phyloP scores from a whole-genome alignment of 2,888 invertebrate genomes.

The Parasteatoda lunata region DNA sequence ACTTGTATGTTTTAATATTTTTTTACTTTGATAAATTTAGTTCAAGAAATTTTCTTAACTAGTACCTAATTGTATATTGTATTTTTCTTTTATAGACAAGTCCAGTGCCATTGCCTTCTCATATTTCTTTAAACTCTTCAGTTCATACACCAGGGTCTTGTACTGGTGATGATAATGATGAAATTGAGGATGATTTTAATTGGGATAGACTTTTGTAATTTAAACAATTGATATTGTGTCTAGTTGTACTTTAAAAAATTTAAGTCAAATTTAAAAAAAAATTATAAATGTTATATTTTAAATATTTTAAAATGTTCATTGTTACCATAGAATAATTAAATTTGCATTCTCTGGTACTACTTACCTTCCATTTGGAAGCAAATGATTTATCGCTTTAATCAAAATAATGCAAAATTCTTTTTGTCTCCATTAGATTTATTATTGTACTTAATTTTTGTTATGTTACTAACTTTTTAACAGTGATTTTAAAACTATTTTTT shows the following conservation, averaged over 20 bases:
- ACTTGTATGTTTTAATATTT: background rate
- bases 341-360: background rate
- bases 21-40: background rate
- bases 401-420: too few species aligned
- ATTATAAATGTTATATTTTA: conserved; percentile 61
- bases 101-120: conserved; percentile 65
- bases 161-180: conserved; percentile 65
- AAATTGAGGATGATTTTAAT: conserved; percentile 68
- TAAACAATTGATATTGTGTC: background rate
- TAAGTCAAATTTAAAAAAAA: conserved; percentile 24
- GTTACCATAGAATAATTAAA: conserved; percentile 7
- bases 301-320: conserved; percentile 41
- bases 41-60: background rate
- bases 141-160: conserved; percentile 61
- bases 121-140: conserved; percentile 55
- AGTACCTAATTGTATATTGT: background rate
- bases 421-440: too few species aligned
- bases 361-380: background rate
- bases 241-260: conserved; percentile 37
- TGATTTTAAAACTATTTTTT: too few species aligned
- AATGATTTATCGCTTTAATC: too few species aligned
- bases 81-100: conserved; percentile 41
- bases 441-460: too few species aligned
- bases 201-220: conserved; percentile 69
- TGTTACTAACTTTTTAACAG: too few species aligned